Conservation (phyloP, 1,140 invertebrate species). For the Magallana gigas region DNA sequence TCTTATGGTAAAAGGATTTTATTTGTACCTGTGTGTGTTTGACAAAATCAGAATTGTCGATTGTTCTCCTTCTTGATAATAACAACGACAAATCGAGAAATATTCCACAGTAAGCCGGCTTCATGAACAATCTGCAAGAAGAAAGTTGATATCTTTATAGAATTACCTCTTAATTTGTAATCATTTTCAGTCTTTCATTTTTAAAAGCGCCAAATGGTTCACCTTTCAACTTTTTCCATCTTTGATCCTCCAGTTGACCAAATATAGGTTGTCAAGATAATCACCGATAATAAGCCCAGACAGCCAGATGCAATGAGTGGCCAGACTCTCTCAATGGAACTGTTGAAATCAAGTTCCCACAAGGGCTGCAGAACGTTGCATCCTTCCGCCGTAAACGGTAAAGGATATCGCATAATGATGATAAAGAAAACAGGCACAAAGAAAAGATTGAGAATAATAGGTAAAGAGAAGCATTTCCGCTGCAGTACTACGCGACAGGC, state of each 20-base stretch:
- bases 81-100: constrained; percentile 24
- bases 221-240: constrained; percentile 26
- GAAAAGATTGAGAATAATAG: not conserved
- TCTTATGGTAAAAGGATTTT: no score
- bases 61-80: not conserved
- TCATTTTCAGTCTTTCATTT: not conserved
- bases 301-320: constrained; percentile 58
- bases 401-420: constrained; percentile 3
- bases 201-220: no score
- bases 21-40: no score
- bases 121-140: constrained; percentile 26
- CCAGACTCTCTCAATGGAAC: constrained; percentile 21
- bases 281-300: constrained; percentile 95
- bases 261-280: constrained; percentile 97
- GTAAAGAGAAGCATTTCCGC: constrained; percentile 3
- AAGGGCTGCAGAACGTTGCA: constrained; percentile 25
- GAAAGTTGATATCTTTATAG: not conserved
- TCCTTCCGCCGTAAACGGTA: not conserved
- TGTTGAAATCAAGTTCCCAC: not conserved
- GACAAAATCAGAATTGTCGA: not conserved
- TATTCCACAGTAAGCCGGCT: constrained; percentile 4
- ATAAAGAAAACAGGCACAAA: not conserved
- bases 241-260: constrained; percentile 87
- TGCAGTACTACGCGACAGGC: constrained; percentile 13
- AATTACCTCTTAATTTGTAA: not conserved